These are phyloP conservation scores for Germaria angustata DNA, from an alignment of 2,888 invertebrate genomes.

Conservation along the genomic window DNA sequence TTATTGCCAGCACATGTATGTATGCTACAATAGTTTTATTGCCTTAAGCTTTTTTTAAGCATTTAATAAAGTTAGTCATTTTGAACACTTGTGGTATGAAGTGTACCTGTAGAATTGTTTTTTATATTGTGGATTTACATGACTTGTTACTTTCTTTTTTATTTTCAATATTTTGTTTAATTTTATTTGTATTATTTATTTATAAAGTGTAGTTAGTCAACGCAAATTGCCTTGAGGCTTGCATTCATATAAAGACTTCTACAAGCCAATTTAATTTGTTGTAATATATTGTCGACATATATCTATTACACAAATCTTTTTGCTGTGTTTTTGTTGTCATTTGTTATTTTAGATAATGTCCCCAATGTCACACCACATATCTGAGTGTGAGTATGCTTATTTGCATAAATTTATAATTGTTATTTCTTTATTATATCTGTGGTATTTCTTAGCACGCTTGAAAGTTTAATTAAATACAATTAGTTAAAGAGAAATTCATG, in stretches of 20 bases:
- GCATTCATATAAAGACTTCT: neutral
- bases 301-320: conserved; percentile 1
- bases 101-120: no score
- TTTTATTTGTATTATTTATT: neutral
- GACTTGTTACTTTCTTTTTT: conserved; percentile 59
- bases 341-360: conserved; percentile 61
- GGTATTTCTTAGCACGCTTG: conserved; percentile 44
- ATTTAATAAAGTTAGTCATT: no score
- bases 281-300: conserved; percentile 6
- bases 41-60: no score
- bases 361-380: conserved; percentile 45
- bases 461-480: conserved; percentile 64
- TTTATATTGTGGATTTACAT: conserved; percentile 9
- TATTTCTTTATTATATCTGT: conserved; percentile 33
- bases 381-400: no score
- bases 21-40: no score
- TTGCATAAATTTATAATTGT: conserved; percentile 26
- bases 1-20: no score
- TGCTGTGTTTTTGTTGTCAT: no score
- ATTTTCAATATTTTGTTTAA: neutral
- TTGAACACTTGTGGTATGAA: neutral
- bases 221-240: conserved; percentile 41
- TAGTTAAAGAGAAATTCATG: conserved; percentile 64
- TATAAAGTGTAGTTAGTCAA: neutral
- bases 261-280: conserved; percentile 7